Conservation (phyloP, 2,797 vertebrate genomes). For the Gymnocypris eckloni region DNA sequence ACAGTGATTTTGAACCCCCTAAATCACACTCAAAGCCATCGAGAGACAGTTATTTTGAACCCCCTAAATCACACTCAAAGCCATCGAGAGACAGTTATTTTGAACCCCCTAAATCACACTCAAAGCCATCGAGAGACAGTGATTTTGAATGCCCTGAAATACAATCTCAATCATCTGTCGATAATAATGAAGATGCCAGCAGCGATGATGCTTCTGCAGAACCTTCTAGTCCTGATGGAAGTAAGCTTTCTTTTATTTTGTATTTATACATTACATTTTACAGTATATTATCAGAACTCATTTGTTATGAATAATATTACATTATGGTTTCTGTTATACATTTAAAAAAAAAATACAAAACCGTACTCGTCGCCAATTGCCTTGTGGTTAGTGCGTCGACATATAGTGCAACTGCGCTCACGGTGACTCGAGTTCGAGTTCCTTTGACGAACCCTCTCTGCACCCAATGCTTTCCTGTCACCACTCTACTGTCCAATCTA, state of each 20-base stretch:
- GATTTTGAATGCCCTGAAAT: not conserved
- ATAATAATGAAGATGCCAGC: not conserved
- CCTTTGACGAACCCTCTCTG: no score
- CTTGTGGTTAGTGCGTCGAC: no score
- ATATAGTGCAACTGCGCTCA: no score
- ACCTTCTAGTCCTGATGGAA: slow-evolving; percentile 18
- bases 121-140: not conserved
- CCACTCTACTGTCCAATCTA: no score
- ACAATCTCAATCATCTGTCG: not conserved
- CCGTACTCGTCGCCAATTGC: no score
- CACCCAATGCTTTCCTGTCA: no score
- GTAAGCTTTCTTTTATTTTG: slow-evolving; percentile 25
- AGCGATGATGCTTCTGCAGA: not conserved
- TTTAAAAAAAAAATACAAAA: not conserved
- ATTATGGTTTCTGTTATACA: not conserved
- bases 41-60: not conserved
- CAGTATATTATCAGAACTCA: not conserved
- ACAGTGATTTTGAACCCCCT: not conserved
- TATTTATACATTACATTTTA: not conserved
- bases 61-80: not conserved
- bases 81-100: not conserved
- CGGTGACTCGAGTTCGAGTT: no score
- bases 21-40: not conserved
- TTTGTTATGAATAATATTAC: not conserved
- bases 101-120: not conserved